Evolutionary conservation across 2,888 invertebrate genomes (phyloP).

Genomic region (Tipula vernalis): DNA sequence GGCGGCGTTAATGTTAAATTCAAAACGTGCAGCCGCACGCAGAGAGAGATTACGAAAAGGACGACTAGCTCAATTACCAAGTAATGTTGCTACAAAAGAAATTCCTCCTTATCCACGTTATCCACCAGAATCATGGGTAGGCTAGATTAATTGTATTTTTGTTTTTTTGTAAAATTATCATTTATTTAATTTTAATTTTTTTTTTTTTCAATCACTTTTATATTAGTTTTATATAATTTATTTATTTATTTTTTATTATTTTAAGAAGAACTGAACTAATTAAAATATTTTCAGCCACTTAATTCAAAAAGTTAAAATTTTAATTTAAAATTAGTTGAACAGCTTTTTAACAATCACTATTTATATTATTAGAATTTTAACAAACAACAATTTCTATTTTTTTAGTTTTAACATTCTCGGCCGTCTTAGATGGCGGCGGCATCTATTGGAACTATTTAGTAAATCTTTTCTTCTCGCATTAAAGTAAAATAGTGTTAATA

Average conservation of each 20-base stretch:
- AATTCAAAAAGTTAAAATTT: conserved; percentile 10
- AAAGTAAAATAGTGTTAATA: background rate
- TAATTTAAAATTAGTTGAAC: background rate
- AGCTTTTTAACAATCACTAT: background rate
- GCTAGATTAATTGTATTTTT: conserved; percentile 16
- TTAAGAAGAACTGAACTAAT: conserved; percentile 6
- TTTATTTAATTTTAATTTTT: conserved; percentile 16
- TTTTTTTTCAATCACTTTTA: conserved; percentile 14
- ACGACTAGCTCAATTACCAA: conserved; percentile 65
- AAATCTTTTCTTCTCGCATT: background rate
- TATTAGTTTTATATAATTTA: conserved; percentile 17
- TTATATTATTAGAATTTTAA: background rate
- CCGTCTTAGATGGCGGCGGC: background rate
- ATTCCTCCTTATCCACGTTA: conserved; percentile 80
- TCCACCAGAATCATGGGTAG: conserved; percentile 67
- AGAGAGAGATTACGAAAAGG: conserved; percentile 65
- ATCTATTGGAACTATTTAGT: background rate
- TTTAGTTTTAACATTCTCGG: background rate
- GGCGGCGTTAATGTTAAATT: conserved; percentile 85
- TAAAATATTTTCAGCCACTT: conserved; percentile 4
- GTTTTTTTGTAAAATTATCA: background rate
- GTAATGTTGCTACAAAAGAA: conserved; percentile 75
- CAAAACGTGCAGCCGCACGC: conserved; percentile 75
- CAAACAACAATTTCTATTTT: background rate
- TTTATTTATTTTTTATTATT: conserved; percentile 19